Base-by-base conservation (phyloP, 2,113 vertebrate genomes). In the Procavia capensis region DNA sequence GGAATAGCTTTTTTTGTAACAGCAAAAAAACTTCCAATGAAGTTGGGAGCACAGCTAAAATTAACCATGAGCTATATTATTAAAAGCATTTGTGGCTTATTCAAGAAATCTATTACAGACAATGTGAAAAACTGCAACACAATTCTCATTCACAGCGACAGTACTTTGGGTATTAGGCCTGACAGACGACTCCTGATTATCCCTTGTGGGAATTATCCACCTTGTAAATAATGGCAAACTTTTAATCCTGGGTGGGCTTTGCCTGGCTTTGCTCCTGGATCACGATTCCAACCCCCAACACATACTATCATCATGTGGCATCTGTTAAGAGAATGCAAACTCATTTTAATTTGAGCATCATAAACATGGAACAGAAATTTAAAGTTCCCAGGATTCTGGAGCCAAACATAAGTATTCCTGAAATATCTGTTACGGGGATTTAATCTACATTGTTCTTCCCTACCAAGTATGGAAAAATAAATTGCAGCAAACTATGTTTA, bases 181-280 rank as follows among this genome's bases (percentile, higher is more conserved):
- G 70, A 68, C 39, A 78, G 43, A 63, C 24, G 79, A 61, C 79
- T 78, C 85, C 39, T 25, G 31, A 41, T 66, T 83, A 61, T 91
- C 59, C 61, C 72, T 87, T 45, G 27, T 25, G 63, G 90, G 68
- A 95, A 86, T 79, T 88, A 86, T 59, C 85, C 50, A 93, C 84
- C 87, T 91, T 94, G 41, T 89, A 91, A 97, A 96, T 88, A 85
- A 94, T 29, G 41, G 72, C 66, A 47, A 85, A 72, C 74, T 95
- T 70, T 75, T 70, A 90, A 85, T 90, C 61, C 20, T 90, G 96
- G 96, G 95, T 97, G 94, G 96, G 96, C 97, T 95, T 78, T 93
- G 90, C 68, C 72, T 91, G 95, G 81, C 72, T 88, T 31, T 45
- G 22, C 63, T 93, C 43, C 85, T 85, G 17, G 63, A 76, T 80